Base-by-base conservation (phyloP, 2,888 invertebrate species). In the Cephus nigrinus region DNA sequence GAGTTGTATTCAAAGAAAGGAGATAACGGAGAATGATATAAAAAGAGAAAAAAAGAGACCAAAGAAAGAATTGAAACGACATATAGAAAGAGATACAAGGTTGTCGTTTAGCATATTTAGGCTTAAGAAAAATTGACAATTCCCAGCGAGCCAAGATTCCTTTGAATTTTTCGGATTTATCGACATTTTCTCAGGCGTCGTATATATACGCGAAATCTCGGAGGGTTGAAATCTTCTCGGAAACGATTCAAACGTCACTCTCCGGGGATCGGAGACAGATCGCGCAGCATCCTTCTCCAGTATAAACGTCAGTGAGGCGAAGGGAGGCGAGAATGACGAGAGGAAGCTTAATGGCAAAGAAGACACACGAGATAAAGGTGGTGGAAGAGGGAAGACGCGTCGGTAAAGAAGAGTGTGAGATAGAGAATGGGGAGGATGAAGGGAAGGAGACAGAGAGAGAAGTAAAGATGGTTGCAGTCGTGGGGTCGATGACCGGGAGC, bases 401-500 rank as follows among this genome's bases (percentile, higher is more conserved):
- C 40, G 40, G 23, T 55, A 15, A 55, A 55, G 40, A 55, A 31
- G 71, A 31, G 71, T 3, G 71, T 0, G 11, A 5, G 32, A 32
- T 23, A 3, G 71, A 71, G 32, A 32, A 31, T 32, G 30, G 31
- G 71, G 30, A 32, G 71, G 23, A 23, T 12, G 74, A 12, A 73
- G 74, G 74, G 71, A 71, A 15, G 32, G 71, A 31, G 71, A 15
- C 31, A 15, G 32, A 71, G 71, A 32, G 71, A 55, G 11, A 32
- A 71, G 71, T 31, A 71, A 32, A 11, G 31, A 71, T 71, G 71
- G 71, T 71, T 71, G 83, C 83, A 80, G 78, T 83, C 73, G 80
- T 68, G 79, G 68, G 81, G 82, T 83, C 83, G 79, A 82, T 74
- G 83, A 73, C 82, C 83, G 83, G 75, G 78, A 81, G 73, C 77